These are phyloP conservation scores for Danio jaintianensis DNA, from an alignment of 2,797 vertebrate species.

Conservation along the genomic window DNA sequence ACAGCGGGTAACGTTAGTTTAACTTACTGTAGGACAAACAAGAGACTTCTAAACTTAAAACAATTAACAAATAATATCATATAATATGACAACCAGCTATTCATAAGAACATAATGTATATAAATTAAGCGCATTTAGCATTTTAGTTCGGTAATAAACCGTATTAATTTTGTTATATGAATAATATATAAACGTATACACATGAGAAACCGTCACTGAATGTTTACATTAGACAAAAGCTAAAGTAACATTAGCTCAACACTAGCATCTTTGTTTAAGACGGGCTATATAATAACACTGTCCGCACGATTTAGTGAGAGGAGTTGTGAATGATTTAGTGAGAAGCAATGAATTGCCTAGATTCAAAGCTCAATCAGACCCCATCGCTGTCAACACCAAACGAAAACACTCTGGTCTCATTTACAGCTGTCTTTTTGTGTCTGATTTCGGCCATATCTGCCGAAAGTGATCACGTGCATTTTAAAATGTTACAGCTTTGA, in stretches of 20 bases:
- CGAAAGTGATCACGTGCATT: not conserved
- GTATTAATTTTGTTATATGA: too few relatives aligned
- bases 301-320: constrained; percentile 10
- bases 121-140: too few relatives aligned
- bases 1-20: too few relatives aligned
- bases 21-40: too few relatives aligned
- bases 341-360: constrained; percentile 1
- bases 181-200: too few relatives aligned
- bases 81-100: too few relatives aligned
- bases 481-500: not conserved
- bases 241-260: not conserved
- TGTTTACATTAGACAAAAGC: not conserved
- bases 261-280: constrained; percentile 5
- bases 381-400: not conserved
- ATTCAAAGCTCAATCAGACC: not conserved
- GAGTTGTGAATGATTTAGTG: not conserved
- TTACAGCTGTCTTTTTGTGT: not conserved
- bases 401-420: not conserved
- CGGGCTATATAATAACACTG: not conserved
- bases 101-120: too few relatives aligned
- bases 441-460: not conserved
- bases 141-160: too few relatives aligned
- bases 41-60: too few relatives aligned
- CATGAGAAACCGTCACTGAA: not conserved
- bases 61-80: too few relatives aligned